Base-by-base conservation (phyloP, 1,140 invertebrate genomes). In the Panagrolaimus sp. region DNA sequence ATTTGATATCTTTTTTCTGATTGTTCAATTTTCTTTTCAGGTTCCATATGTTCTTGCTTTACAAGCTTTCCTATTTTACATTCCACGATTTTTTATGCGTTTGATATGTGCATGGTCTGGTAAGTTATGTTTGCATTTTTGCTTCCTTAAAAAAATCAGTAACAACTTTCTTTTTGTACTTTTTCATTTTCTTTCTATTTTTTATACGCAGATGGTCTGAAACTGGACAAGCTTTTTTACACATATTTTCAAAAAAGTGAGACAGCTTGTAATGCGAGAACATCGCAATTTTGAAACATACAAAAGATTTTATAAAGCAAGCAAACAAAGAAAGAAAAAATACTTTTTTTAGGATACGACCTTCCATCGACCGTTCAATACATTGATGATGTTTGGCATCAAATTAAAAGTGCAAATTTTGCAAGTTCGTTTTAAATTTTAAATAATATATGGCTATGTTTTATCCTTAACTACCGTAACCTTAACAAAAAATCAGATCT, bases 11-110 rank as follows among this genome's bases (percentile, higher is more conserved):
- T 45, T 13, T 31, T 66, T 27, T 43, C 5, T 11, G 16, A 14
- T 20, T 57, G 44, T 53, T 27, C n/a, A 74, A n/a, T n/a, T 43
- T 42, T 20, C 42, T 64, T 25, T 76, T 76, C 53, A 79, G 78
- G 73, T 81, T 44, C 80, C 80, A 5, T 82, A 82, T 65, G 69
- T 82, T 57, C 67, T 82, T 43, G 80, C 78, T 11, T 44, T 76
- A 13, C 81, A 83, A 64, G 79, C 79, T 13, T 66, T 81, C 9
- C 71, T 78, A 9, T 81, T 80, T 48, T 81, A 79, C 57, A 69
- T 81, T 53, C 79, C 79, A 38, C 61, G 81, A 45, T 81, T 81
- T 69, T 44, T 81, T 25, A 57, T 57, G 51, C 51, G 51, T 11
- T 11, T 57, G 27, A 20, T 57, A 11, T 57, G 51, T 57, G 51